Evolutionary conservation across 2,113 vertebrate genomes (phyloP).

Genomic region (Rhynchopsitta pachyrhyncha): DNA sequence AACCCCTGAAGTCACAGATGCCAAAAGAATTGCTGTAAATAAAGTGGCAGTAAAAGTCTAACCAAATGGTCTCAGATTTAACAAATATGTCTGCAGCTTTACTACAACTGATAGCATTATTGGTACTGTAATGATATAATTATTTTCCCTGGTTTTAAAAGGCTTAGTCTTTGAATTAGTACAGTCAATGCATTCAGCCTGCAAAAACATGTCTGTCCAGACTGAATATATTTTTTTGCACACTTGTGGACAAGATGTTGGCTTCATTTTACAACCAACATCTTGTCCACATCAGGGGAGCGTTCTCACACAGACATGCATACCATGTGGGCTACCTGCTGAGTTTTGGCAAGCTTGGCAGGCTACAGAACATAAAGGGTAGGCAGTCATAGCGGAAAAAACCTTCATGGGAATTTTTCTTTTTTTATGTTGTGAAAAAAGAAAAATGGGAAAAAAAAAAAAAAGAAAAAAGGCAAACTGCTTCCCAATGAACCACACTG

Average conservation of each 20-base stretch:
- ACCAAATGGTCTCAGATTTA: constrained; percentile 4
- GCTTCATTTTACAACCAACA: constrained; percentile 80
- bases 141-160: constrained; percentile 37
- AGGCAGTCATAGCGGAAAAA: constrained; percentile 77
- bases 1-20: constrained; percentile 5
- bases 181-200: constrained; percentile 37
- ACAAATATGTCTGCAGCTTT: constrained; percentile 35
- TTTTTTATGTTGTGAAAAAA: constrained; percentile 65
- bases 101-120: neutral
- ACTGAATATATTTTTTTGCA: constrained; percentile 67
- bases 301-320: constrained; percentile 79
- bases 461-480: constrained; percentile 33
- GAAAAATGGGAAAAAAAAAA: neutral
- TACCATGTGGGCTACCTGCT: constrained; percentile 82
- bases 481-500: constrained; percentile 76
- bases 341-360: constrained; percentile 81
- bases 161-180: constrained; percentile 47
- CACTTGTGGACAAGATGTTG: constrained; percentile 82
- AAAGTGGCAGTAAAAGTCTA: constrained; percentile 25
- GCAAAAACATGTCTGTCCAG: constrained; percentile 41
- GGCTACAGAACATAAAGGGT: constrained; percentile 75
- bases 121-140: neutral
- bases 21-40: constrained; percentile 29
- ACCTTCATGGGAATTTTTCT: constrained; percentile 76
- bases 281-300: constrained; percentile 83